Conservation (phyloP, 2,888 invertebrate species). For the Ligdia adustata region DNA sequence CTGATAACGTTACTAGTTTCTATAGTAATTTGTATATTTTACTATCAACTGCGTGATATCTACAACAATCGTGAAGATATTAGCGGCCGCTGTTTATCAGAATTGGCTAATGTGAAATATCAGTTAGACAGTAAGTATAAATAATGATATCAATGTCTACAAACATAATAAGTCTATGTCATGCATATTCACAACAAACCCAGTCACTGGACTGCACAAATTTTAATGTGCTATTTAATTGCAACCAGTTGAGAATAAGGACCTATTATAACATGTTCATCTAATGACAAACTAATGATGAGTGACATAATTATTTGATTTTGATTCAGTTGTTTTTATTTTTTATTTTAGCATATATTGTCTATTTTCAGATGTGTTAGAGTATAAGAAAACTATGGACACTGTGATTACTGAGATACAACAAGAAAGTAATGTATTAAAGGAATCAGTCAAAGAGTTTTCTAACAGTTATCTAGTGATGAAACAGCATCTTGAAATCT, state of each 20-base stretch:
- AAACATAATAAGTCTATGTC: too few species aligned
- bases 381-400: slow-evolving; percentile 13
- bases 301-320: too few species aligned
- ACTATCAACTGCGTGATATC: neutral
- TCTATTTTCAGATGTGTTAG: slow-evolving; percentile 1
- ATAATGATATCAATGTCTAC: too few species aligned
- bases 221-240: too few species aligned
- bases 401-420: slow-evolving; percentile 4
- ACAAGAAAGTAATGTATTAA: neutral
- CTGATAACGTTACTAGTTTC: neutral
- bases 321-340: too few species aligned
- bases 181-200: too few species aligned
- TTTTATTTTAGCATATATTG: too few species aligned
- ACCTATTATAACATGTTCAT: too few species aligned
- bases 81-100: slow-evolving; percentile 1
- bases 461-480: neutral
- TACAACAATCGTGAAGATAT: neutral
- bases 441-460: neutral
- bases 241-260: too few species aligned
- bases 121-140: slow-evolving; percentile 12
- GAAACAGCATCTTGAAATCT: neutral
- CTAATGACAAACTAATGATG: too few species aligned
- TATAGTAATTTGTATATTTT: neutral
- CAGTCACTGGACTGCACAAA: too few species aligned
- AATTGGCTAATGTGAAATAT: slow-evolving; percentile 8